phyloP scores from a whole-genome alignment of 2,797 vertebrate genomes.

The Gastrophryne carolinensis region DNA sequence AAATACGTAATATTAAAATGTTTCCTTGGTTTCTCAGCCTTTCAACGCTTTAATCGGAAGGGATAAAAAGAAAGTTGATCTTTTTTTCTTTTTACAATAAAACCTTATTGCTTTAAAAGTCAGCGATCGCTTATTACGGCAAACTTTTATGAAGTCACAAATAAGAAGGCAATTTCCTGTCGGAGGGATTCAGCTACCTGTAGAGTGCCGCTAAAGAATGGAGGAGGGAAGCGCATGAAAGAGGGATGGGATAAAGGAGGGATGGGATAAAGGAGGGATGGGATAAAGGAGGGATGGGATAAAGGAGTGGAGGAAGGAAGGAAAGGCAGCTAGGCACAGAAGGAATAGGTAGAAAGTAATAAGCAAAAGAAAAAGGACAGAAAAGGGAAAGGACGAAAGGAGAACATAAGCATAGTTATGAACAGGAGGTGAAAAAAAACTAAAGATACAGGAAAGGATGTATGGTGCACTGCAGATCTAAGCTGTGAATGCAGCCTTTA shows the following conservation, averaged over 20 bases:
- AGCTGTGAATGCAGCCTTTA: too few relatives aligned
- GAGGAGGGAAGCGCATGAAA: not conserved
- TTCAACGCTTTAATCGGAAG: not conserved
- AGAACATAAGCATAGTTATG: too few relatives aligned
- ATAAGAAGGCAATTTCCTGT: not conserved
- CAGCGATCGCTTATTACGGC: not conserved
- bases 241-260: not conserved
- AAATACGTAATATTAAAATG: constrained; percentile 17
- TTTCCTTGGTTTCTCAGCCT: not conserved
- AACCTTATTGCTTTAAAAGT: not conserved
- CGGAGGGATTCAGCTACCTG: not conserved
- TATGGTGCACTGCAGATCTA: too few relatives aligned
- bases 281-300: too few relatives aligned
- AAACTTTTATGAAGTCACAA: not conserved
- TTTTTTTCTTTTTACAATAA: not conserved
- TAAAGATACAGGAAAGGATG: not conserved
- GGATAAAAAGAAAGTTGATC: not conserved
- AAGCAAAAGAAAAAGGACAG: too few relatives aligned
- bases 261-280: not conserved
- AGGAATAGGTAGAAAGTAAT: too few relatives aligned
- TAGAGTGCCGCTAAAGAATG: not conserved
- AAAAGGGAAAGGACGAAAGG: too few relatives aligned
- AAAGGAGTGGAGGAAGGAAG: not conserved
- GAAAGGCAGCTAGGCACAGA: too few relatives aligned
- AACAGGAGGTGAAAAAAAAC: too few relatives aligned